A percentile compares a stretch with the other conserved stretches of the same genome.
These are phyloP conservation scores for Lithophane socia DNA, from an alignment of 2,888 invertebrate genomes.

Conservation along the genomic window DNA sequence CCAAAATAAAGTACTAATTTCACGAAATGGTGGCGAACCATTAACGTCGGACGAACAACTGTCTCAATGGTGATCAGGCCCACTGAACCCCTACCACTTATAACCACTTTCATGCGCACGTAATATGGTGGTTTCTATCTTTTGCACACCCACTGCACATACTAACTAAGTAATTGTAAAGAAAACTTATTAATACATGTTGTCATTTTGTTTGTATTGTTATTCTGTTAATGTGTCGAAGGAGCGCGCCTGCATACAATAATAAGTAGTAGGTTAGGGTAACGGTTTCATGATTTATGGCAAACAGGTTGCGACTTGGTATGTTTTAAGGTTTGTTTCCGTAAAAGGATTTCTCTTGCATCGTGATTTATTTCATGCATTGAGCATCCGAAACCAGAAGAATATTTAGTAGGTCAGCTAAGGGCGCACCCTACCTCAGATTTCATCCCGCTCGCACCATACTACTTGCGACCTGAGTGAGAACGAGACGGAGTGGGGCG, in stretches of 20 bases:
- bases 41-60: slow-evolving; percentile 32
- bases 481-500: no score
- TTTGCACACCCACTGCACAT: slow-evolving; percentile 56
- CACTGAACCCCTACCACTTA: slow-evolving; percentile 55
- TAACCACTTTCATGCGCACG: slow-evolving; percentile 57
- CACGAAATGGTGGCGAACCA: not conserved
- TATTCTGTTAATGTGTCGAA: slow-evolving; percentile 41
- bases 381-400: not conserved
- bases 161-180: slow-evolving; percentile 47
- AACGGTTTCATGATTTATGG: slow-evolving; percentile 15
- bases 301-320: not conserved
- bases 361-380: not conserved
- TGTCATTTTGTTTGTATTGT: slow-evolving; percentile 49
- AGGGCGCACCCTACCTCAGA: no score
- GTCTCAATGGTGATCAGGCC: slow-evolving; percentile 41
- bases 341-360: not conserved
- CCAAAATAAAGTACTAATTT: not conserved
- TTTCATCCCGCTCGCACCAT: no score
- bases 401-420: slow-evolving; percentile 1
- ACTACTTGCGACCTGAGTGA: no score
- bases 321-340: slow-evolving; percentile 4
- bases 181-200: slow-evolving; percentile 52
- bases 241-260: slow-evolving; percentile 3
- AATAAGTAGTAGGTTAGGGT: slow-evolving; percentile 11
- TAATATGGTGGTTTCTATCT: slow-evolving; percentile 38